Evolutionary conservation across 2,797 vertebrate species (phyloP).

Genomic region (Acropternis orthonyx): DNA sequence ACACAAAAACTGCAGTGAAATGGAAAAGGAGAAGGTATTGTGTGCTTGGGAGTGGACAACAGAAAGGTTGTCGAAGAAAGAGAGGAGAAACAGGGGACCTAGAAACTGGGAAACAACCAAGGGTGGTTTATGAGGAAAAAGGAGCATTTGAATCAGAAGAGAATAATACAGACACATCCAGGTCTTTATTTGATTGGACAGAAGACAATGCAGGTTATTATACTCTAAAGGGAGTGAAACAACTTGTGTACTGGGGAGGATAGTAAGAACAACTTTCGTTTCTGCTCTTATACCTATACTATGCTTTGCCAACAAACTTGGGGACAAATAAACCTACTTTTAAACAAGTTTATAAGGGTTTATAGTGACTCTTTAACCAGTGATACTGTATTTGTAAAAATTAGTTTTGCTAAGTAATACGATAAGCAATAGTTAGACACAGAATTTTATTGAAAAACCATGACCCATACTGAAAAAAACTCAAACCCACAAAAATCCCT

Average conservation of each 20-base stretch:
- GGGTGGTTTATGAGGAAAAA: neutral
- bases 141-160: neutral
- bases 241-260: neutral
- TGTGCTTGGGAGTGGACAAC: neutral
- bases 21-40: neutral
- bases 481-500: rapidly evolving
- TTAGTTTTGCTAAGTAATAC: neutral
- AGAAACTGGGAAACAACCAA: neutral
- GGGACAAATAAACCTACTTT: neutral
- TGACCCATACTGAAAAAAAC: neutral
- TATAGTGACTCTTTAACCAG: neutral
- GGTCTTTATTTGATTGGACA: neutral
- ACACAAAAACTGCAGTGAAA: neutral
- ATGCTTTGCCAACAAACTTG: neutral
- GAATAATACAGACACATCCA: neutral
- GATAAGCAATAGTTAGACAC: neutral
- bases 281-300: neutral
- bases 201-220: neutral
- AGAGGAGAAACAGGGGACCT: neutral
- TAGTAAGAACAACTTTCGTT: neutral
- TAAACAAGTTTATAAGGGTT: neutral
- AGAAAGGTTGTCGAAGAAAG: neutral
- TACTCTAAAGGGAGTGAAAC: neutral
- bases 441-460: neutral
- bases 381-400: neutral